These are phyloP conservation scores for Drosophila ambigua DNA, from an alignment of 1,140 invertebrate genomes.

Conservation along the genomic window DNA sequence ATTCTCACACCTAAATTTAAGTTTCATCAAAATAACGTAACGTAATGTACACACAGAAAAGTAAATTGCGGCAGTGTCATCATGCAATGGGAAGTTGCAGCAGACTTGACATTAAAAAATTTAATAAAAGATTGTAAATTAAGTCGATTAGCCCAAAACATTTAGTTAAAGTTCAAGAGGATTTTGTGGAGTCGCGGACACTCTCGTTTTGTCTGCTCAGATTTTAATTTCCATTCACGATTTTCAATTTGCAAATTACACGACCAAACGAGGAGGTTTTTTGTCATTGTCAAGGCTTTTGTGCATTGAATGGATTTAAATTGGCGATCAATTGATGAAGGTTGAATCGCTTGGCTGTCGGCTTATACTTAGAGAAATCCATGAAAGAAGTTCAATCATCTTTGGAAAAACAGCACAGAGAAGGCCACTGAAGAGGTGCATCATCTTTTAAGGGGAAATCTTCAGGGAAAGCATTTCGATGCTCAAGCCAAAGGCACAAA, in stretches of 20 bases:
- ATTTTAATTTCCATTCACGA: slow-evolving; percentile 63
- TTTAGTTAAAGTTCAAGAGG: slow-evolving; percentile 67
- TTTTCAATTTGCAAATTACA: slow-evolving; percentile 76
- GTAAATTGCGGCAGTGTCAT: slow-evolving; percentile 32
- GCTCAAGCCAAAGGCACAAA: slow-evolving; percentile 10
- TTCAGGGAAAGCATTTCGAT: slow-evolving; percentile 13
- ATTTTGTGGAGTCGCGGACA: not conserved
- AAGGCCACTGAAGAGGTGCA: slow-evolving; percentile 49
- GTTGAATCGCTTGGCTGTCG: slow-evolving; percentile 14
- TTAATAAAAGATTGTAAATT: slow-evolving; percentile 57
- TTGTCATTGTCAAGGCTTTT: slow-evolving; percentile 72
- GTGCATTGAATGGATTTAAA: slow-evolving; percentile 41
- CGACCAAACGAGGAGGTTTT: slow-evolving; percentile 25
- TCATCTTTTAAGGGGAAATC: slow-evolving; percentile 23
- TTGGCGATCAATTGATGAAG: slow-evolving; percentile 27
- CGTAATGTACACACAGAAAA: slow-evolving; percentile 27
- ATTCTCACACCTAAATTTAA: slow-evolving; percentile 74
- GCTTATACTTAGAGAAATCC: slow-evolving; percentile 21
- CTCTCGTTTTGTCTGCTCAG: slow-evolving; percentile 24
- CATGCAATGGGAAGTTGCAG: slow-evolving; percentile 4
- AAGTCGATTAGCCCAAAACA: slow-evolving; percentile 48
- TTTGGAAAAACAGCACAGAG: not conserved
- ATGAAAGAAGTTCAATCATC: slow-evolving; percentile 57
- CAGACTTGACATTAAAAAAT: slow-evolving; percentile 51
- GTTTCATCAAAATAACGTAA: slow-evolving; percentile 61